Conservation (phyloP, 2,113 vertebrate species). For the Bambusicola thoracicus region DNA sequence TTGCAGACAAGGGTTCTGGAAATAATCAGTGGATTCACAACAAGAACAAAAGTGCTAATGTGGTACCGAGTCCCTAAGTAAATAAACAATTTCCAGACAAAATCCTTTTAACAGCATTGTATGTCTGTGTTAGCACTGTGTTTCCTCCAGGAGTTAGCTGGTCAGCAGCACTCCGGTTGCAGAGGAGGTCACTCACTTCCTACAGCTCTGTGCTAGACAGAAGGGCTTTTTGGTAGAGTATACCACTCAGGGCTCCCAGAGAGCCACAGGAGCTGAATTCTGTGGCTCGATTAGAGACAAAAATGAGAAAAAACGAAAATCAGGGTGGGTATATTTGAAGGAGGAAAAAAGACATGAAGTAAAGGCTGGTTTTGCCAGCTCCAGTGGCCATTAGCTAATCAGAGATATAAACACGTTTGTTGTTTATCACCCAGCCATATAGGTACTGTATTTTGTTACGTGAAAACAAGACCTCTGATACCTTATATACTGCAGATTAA, state of each 20-base stretch:
- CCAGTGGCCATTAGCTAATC: neutral
- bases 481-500: neutral
- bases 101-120: conserved; percentile 45
- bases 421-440: neutral
- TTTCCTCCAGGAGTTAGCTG: conserved; percentile 20
- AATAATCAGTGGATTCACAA: conserved; percentile 50
- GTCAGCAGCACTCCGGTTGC: conserved; percentile 35
- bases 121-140: conserved; percentile 39
- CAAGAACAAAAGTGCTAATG: conserved; percentile 66
- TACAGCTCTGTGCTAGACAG: neutral
- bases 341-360: neutral
- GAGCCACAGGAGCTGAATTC: neutral
- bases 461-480: neutral
- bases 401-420: neutral
- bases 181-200: conserved; percentile 29
- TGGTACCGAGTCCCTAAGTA: conserved; percentile 50
- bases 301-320: conserved; percentile 31
- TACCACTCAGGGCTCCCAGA: neutral
- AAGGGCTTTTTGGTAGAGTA: conserved; percentile 5
- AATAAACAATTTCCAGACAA: conserved; percentile 62
- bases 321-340: neutral
- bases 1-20: conserved; percentile 29
- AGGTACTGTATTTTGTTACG: neutral
- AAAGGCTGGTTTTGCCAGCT: neutral
- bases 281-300: conserved; percentile 17